phyloP scores from a whole-genome alignment of 1,140 invertebrate genomes.

The Drosophila lacteicornis region DNA sequence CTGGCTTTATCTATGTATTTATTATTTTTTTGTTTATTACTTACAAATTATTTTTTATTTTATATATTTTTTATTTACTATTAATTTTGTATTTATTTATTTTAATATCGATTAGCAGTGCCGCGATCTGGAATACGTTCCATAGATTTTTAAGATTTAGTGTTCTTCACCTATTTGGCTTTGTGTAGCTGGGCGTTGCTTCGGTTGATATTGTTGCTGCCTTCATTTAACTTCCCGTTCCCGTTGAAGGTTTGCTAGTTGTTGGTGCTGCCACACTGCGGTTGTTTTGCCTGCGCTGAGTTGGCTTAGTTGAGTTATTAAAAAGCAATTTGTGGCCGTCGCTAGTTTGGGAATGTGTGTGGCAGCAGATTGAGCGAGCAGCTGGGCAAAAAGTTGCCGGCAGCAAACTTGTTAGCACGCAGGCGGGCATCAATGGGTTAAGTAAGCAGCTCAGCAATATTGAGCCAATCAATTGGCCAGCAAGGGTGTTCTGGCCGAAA shows the following conservation, averaged over 20 bases:
- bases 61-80: no score
- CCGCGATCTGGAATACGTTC: no score
- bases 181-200: conserved; percentile 34
- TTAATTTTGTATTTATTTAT: no score
- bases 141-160: not conserved
- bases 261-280: conserved; percentile 51
- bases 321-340: conserved; percentile 79
- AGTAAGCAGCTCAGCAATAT: conserved; percentile 46
- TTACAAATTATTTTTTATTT: no score
- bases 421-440: conserved; percentile 44
- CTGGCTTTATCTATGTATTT: no score
- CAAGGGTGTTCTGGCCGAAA: not conserved
- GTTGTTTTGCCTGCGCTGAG: conserved; percentile 48
- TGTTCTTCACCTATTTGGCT: not conserved
- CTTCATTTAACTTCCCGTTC: conserved; percentile 77
- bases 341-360: conserved; percentile 52
- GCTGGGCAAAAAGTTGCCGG: conserved; percentile 60
- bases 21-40: no score
- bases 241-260: conserved; percentile 56
- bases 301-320: conserved; percentile 82
- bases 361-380: conserved; percentile 74
- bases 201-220: conserved; percentile 51
- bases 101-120: no score
- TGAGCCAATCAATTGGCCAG: conserved; percentile 34
- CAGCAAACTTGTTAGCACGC: conserved; percentile 37